Evolutionary conservation across 2,113 vertebrate genomes (phyloP).

Genomic region (Austrofundulus limnaeus): DNA sequence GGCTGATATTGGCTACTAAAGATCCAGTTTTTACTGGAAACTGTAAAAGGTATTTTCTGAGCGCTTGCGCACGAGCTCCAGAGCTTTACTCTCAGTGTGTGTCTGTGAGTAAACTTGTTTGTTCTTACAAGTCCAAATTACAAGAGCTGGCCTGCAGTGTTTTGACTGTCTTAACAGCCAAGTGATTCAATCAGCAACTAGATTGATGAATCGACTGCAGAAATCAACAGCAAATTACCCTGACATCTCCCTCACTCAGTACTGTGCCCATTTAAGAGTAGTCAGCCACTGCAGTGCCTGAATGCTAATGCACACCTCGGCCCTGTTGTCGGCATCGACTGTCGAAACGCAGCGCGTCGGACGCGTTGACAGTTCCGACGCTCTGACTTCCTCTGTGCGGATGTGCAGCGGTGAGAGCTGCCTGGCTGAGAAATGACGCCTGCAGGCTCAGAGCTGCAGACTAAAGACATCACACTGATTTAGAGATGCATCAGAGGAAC

Average conservation of each 20-base stretch:
- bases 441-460: constrained; percentile 37
- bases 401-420: constrained; percentile 20
- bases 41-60: constrained; percentile 2
- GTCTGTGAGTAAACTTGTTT: constrained; percentile 17
- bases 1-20: constrained; percentile 26
- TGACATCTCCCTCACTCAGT: constrained; percentile 55
- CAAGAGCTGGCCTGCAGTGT: constrained; percentile 22
- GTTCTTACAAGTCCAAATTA: constrained; percentile 40
- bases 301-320: constrained; percentile 55
- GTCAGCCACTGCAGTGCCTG: constrained; percentile 24
- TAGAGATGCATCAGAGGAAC: constrained; percentile 48
- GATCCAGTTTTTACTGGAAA: constrained; percentile 18
- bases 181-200: constrained; percentile 50
- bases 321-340: constrained; percentile 14
- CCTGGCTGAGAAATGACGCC: constrained; percentile 46
- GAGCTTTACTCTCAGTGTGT: not conserved
- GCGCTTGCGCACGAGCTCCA: not conserved
- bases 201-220: constrained; percentile 56
- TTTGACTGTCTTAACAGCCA: constrained; percentile 39
- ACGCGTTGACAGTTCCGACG: constrained; percentile 54
- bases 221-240: constrained; percentile 58
- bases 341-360: constrained; percentile 7
- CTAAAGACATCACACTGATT: constrained; percentile 65
- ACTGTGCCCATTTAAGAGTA: constrained; percentile 25
- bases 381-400: constrained; percentile 26